Evolutionary conservation across 2,797 vertebrate species (phyloP), one percentile per base, ranked within the genome.

Genomic region (Cirrhinus mrigala): DNA sequence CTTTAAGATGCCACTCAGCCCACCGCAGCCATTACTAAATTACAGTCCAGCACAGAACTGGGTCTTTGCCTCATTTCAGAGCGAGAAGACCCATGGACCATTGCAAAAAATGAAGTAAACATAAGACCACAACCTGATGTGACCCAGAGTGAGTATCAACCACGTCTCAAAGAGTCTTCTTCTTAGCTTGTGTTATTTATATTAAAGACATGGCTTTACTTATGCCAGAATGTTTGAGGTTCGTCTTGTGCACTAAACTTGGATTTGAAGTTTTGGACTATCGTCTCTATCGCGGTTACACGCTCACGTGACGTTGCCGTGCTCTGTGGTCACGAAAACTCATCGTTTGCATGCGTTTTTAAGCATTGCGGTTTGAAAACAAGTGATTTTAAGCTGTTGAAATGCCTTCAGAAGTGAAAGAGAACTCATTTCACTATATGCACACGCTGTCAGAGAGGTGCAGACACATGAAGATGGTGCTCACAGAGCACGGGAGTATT

Each of bases 21-120:
- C 22, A 81, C 29, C 86, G 66, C 88, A 91, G 84, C 82, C 82
- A 81, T 79, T 82, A 83, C 44, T 69, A 87, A 89, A 87, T 84
- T 88, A 89, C 22, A 69, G 83, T 79, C 24, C 79, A 73, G 37
- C 29, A 48, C 76, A 88, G 83, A 88, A 52, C 78, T 44, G 56
- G 86, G 33, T 24, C 74, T 66, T 73, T 68, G 82, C 11, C 40
- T 52, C 87, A 91, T 92, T 85, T 89, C 77, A 68, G 79, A 86
- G 77, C 33, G 81, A 82, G 48, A 76, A 83, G 27, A 68, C 1
- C 81, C 86, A 79, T 75, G 70, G 82, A 58, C 73, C 76, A 70
- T 66, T 82, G 40, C 56, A 54, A 20, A 85, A 81, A 79, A 68
- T 48, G 58, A 69, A 83, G 62, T 66, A 87, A 88, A 85, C 71